Base-by-base conservation (phyloP, 2,113 vertebrate species). In the Ursus arctos region DNA sequence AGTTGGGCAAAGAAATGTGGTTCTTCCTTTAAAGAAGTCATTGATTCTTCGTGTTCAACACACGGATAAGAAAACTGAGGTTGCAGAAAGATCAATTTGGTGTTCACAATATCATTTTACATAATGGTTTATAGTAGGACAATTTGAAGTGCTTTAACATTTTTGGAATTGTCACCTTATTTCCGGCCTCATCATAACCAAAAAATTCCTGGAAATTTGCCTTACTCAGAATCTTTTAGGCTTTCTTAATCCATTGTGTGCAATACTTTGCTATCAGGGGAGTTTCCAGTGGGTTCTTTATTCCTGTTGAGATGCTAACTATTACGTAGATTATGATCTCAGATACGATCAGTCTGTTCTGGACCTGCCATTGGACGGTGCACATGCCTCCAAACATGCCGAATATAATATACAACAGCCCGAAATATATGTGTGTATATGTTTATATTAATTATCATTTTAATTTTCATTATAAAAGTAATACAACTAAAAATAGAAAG, bases 381-480 rank as follows among this genome's bases (percentile, higher is more conserved):
- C 79, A 2, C 3, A 14, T 53, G 4, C 6, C 47, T 79, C 36
- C 33, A 77, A 65, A n/a, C 7, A 40, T 84, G 65, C 31, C 65
- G 33, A 43, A 19, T 82, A 43, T 85, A 76, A 84, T 55, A 18
- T 16, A 95, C 8, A 47, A 14, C 43, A 82, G 86, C 49, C 74
- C 19, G 90, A 80, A 69, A 85, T 49, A 57, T 11, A 22, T 77
- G 18, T 71, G 11, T 36, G 0, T 49, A 26, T 49, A 57, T 55
- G n/a, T 55, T 88, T 67, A 53, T 57, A 22, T 88, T 74, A 79
- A 40, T 81, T 87, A 33, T 71, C 24, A 61, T 61, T 87, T 95
- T 80, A 51, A 87, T 93, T 97, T 77, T 83, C 14, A 53, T 67
- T 93, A 26, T 77, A 40, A 97, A 95, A 93, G n/a, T 53, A n/a